phyloP scores from a whole-genome alignment of 2,888 invertebrate species.

The Pheosia gnoma region DNA sequence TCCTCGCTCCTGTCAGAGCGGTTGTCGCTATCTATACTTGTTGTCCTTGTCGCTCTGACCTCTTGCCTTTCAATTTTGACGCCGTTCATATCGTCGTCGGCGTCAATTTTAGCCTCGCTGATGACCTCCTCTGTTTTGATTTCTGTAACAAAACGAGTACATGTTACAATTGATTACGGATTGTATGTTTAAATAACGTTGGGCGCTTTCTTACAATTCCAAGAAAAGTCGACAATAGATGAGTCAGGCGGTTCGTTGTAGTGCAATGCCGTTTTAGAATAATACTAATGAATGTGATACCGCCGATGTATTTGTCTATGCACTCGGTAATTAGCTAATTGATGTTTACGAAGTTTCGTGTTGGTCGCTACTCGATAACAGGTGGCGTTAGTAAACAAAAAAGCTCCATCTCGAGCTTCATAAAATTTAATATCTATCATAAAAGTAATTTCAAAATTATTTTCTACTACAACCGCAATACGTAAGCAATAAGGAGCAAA shows the following conservation, averaged over 20 bases:
- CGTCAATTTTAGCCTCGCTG: conserved; percentile 75
- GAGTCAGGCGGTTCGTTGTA: conserved; percentile 74
- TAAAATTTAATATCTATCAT: not conserved
- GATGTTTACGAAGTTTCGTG: conserved; percentile 41
- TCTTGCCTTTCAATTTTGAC: conserved; percentile 66
- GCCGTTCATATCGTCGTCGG: conserved; percentile 61
- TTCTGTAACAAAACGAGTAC: conserved; percentile 78
- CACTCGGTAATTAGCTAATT: conserved; percentile 67
- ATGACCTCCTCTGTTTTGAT: conserved; percentile 80
- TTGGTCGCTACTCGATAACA: conserved; percentile 49
- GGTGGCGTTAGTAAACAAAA: conserved; percentile 46
- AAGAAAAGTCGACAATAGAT: conserved; percentile 80
- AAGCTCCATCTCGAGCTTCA: not conserved
- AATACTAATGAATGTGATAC: conserved; percentile 63
- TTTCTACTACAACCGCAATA: conserved; percentile 12
- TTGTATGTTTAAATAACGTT: conserved; percentile 74
- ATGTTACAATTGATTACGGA: conserved; percentile 69
- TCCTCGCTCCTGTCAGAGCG: conserved; percentile 83
- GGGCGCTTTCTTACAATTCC: conserved; percentile 78
- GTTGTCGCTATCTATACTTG: conserved; percentile 83
- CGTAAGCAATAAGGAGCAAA: conserved; percentile 13
- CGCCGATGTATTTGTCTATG: conserved; percentile 53
- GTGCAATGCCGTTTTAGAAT: conserved; percentile 62
- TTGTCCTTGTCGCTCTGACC: conserved; percentile 65
- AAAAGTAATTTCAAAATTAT: conserved; percentile 14